A percentile compares a stretch with the other conserved stretches of the same genome.
These are phyloP conservation scores for Drosophila ezoana DNA, from an alignment of 2,888 invertebrate species.

Conservation along the genomic window DNA sequence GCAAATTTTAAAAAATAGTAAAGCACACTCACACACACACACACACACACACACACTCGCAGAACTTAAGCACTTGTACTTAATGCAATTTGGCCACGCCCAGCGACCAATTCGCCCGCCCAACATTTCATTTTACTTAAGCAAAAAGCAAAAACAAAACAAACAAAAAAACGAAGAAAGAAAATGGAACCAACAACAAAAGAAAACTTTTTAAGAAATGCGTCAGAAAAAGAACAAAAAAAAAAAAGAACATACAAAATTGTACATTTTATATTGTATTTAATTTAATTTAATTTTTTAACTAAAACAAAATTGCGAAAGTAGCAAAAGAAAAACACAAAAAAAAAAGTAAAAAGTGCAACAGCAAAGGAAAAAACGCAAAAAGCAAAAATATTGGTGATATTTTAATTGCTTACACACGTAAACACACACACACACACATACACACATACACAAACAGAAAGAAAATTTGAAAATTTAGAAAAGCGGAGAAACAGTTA, in stretches of 20 bases:
- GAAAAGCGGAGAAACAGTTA: conserved; percentile 39
- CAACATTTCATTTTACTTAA: conserved; percentile 72
- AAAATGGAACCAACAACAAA: conserved; percentile 66
- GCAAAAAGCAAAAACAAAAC: conserved; percentile 28
- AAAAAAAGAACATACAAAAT: conserved; percentile 44
- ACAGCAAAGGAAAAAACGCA: conserved; percentile 50
- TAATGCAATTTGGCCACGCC: conserved; percentile 74
- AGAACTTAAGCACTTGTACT: conserved; percentile 77
- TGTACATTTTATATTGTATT: conserved; percentile 80
- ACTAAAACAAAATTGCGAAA: conserved; percentile 45
- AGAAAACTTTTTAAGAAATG: conserved; percentile 47
- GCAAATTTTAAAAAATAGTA: conserved; percentile 7
- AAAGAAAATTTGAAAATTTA: conserved; percentile 22
- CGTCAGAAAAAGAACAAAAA: conserved; percentile 11
- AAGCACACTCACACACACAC: conserved; percentile 18
- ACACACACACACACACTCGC: conserved; percentile 24
- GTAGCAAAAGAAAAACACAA: conserved; percentile 14
- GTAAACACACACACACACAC: conserved; percentile 43
- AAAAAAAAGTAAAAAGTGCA: conserved; percentile 33
- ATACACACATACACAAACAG: conserved; percentile 31
- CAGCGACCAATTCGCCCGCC: conserved; percentile 52
- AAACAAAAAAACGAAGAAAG: conserved; percentile 24
- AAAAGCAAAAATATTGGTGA: conserved; percentile 77
- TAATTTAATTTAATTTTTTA: conserved; percentile 72
- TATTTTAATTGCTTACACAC: conserved; percentile 71